Evolutionary conservation across 2,113 vertebrate genomes (phyloP).

Genomic region (Corydoras sp.): DNA sequence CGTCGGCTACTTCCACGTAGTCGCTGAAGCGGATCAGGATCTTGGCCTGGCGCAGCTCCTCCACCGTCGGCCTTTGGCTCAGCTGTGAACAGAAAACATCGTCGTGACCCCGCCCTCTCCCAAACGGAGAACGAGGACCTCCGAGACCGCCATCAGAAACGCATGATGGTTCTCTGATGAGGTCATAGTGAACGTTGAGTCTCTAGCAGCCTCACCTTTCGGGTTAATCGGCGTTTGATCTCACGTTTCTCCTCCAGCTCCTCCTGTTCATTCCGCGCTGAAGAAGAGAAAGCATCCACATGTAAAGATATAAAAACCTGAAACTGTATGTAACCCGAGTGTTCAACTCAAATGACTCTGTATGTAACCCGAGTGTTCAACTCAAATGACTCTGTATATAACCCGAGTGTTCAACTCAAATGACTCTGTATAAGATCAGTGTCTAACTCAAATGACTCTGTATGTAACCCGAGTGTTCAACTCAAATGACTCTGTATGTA

Average conservation of each 20-base stretch:
- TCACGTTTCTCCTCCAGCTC: constrained; percentile 97
- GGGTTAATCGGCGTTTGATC: constrained; percentile 87
- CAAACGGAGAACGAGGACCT: neutral
- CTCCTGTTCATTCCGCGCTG: constrained; percentile 95
- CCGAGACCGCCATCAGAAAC: too few species aligned
- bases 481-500: too few species aligned
- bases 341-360: too few species aligned
- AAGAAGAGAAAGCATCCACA: neutral
- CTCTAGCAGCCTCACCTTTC: constrained; percentile 75
- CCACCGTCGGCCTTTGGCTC: constrained; percentile 94
- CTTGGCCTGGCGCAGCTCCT: constrained; percentile 91
- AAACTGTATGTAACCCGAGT: too few species aligned
- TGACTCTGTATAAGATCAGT: too few species aligned
- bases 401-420: too few species aligned
- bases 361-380: too few species aligned
- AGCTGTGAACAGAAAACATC: constrained; percentile 64
- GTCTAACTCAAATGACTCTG: too few species aligned
- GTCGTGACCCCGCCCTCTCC: neutral
- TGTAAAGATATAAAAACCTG: too few species aligned
- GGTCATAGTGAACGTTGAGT: neutral
- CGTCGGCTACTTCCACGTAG: constrained; percentile 94
- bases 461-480: too few species aligned
- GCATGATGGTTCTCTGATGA: too few species aligned
- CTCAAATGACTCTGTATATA: too few species aligned
- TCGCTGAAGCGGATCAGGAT: constrained; percentile 97